Evolutionary conservation across 2,113 vertebrate genomes (phyloP).

Genomic region (Salvelinus sp.): DNA sequence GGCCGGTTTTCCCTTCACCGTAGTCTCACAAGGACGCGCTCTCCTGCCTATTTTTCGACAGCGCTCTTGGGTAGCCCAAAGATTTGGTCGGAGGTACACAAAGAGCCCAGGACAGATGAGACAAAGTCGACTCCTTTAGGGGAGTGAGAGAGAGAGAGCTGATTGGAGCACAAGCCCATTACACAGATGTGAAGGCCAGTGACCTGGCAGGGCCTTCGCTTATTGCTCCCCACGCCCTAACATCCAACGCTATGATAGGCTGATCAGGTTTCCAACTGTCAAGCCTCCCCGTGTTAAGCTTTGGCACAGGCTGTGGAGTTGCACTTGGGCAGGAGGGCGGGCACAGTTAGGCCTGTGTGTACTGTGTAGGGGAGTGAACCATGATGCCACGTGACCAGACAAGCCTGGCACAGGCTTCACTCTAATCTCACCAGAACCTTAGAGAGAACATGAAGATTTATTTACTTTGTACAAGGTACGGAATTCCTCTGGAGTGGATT

Average conservation of each 20-base stretch:
- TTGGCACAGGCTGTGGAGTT: neutral
- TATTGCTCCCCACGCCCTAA: slow-evolving; percentile 39
- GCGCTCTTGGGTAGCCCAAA: no score
- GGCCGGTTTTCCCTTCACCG: no score
- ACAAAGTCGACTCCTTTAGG: slow-evolving; percentile 3
- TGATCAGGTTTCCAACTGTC: slow-evolving; percentile 2
- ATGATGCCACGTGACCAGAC: neutral
- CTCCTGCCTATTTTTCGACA: no score
- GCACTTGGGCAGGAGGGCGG: no score
- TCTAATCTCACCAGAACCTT: neutral
- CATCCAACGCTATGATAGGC: slow-evolving; percentile 43
- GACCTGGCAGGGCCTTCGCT: slow-evolving; percentile 22
- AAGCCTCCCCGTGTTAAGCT: neutral
- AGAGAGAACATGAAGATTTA: neutral
- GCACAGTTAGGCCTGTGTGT: neutral
- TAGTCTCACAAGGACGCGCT: no score
- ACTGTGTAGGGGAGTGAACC: neutral
- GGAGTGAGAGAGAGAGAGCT: slow-evolving; percentile 15
- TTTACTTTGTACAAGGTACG: neutral
- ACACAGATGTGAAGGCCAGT: slow-evolving; percentile 45
- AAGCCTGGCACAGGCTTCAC: neutral
- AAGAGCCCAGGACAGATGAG: no score
- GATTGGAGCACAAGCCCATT: neutral
- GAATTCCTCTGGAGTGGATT: neutral
- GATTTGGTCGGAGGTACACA: no score